phyloP scores from a whole-genome alignment of 2,888 invertebrate genomes.

The Hemithea aestivaria region DNA sequence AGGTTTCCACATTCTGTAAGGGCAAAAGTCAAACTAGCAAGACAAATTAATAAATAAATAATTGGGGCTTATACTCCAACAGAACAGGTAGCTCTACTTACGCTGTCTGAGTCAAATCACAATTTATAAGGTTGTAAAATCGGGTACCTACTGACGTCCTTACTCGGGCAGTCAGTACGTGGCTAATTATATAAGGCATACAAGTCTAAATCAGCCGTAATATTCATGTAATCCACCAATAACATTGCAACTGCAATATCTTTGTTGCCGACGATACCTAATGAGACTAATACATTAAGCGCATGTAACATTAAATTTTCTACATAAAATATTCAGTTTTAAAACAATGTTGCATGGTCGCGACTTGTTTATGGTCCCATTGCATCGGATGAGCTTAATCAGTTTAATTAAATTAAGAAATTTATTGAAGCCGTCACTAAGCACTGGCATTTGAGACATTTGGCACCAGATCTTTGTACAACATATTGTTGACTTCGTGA shows the following conservation, averaged over 20 bases:
- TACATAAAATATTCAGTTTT: not conserved
- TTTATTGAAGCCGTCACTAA: conserved; percentile 49
- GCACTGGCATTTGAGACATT: conserved; percentile 42
- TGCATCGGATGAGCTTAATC: conserved; percentile 35
- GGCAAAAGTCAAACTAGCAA: too few relatives aligned
- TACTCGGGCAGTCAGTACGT: too few relatives aligned
- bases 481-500: conserved; percentile 7
- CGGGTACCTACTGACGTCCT: too few relatives aligned
- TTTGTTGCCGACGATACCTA: conserved; percentile 20
- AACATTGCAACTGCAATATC: not conserved
- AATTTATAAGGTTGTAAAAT: too few relatives aligned
- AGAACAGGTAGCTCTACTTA: too few relatives aligned
- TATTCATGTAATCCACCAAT: too few relatives aligned
- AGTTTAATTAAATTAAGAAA: conserved; percentile 64
- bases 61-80: too few relatives aligned
- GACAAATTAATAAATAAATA: too few relatives aligned
- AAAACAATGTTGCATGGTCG: conserved; percentile 35
- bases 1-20: too few relatives aligned
- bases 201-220: too few relatives aligned
- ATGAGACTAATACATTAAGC: conserved; percentile 18
- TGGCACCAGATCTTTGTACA: conserved; percentile 33
- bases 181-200: too few relatives aligned
- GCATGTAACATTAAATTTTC: conserved; percentile 14
- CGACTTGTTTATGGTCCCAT: conserved; percentile 41
- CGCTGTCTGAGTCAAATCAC: too few relatives aligned